Evolutionary conservation across 2,888 invertebrate genomes (phyloP).

Genomic region (Scaptomyza caliginosa): DNA sequence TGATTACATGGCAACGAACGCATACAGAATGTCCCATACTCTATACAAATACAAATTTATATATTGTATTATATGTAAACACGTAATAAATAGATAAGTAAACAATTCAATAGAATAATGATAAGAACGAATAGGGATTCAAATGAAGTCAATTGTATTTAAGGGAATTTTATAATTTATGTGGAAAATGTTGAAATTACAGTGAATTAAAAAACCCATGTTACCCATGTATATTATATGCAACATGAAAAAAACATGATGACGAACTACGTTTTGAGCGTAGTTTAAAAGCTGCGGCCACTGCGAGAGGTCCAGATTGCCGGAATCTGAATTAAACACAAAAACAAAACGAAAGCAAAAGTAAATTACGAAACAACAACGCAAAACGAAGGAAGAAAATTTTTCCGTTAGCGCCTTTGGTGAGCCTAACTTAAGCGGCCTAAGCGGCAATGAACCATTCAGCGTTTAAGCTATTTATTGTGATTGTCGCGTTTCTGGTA

Average conservation of each 20-base stretch:
- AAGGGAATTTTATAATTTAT: background rate
- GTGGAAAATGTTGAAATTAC: background rate
- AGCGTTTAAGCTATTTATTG: background rate
- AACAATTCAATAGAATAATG: too few species aligned
- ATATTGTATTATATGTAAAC: too few species aligned
- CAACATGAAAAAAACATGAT: background rate
- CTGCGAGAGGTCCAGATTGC: background rate
- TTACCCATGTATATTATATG: background rate
- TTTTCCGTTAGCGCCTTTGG: background rate
- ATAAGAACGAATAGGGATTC: too few species aligned
- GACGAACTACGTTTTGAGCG: background rate
- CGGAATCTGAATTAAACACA: background rate
- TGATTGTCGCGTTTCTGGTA: background rate
- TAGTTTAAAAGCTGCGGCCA: constrained; percentile 1
- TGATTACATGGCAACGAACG: background rate
- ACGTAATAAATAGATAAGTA: background rate
- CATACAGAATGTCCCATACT: background rate
- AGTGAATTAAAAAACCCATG: background rate
- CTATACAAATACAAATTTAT: too few species aligned
- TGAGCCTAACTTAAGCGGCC: background rate
- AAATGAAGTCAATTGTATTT: too few species aligned
- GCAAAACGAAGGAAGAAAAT: background rate
- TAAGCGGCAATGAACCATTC: background rate
- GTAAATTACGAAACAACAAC: background rate
- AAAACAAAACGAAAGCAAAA: background rate